Evolutionary conservation across 2,113 vertebrate species (phyloP), one percentile per base, ranked within the genome.

Genomic region (Stigmatopora argus): DNA sequence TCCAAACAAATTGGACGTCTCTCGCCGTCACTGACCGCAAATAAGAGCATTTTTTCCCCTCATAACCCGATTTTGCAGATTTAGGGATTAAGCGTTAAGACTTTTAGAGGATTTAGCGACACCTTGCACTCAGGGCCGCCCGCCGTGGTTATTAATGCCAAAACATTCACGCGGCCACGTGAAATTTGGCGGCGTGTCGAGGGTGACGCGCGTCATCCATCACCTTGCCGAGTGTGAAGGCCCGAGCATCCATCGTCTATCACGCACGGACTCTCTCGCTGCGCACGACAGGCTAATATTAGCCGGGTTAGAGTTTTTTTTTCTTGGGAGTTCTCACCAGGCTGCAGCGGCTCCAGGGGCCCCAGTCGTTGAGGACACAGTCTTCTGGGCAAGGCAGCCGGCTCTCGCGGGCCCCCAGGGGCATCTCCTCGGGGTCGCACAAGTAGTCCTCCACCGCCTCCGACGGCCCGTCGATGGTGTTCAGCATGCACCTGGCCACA

Each of bases 371-470:
- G 65, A 94, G 91, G 17, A 98, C 96, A 44, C 96, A 99, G 81
- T 98, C 95, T 74, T 98, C 96, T 0, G 97, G 97, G 75, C 97
- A 99, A 0, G 96, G 96, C 68, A 99, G 82, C 0, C 87, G 91
- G 84, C 93, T 97, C 65, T 94, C 94, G 61, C 94, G 87, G 67
- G 96, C 94, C 6, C 96, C 96, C 59, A 95, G 86, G 0, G 95
- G 97, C 95, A 98, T 98, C 80, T 96, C 95, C 81, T 98, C 96
- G 0, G 95, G 96, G 82, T 99, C 97, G 64, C 97, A 99, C 7
- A 99, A 91, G 70, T 98, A 99, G 74, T 99, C 96, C 66, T 99
- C 97, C 13, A 97, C 96, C 0, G 89, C 76, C 60, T 99, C 96
- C 0, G 93, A 93, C 2, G 96, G 97, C 6, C 97, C 97, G 61